Evolutionary conservation across 2,888 invertebrate species (phyloP).

Genomic region (Fabriciana adippe): DNA sequence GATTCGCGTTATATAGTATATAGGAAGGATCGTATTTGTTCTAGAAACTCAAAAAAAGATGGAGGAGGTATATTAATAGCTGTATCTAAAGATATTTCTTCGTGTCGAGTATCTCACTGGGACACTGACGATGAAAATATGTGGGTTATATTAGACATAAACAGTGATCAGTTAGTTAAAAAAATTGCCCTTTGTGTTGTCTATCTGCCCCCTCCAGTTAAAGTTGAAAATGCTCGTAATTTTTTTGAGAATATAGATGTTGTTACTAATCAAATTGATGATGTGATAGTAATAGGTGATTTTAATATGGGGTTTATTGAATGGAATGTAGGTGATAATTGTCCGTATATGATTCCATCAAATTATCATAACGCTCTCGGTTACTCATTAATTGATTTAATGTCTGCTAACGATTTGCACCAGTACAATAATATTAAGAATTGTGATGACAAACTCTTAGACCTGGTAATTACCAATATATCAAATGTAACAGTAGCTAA

Average conservation of each 20-base stretch:
- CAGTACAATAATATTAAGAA: constrained; percentile 35
- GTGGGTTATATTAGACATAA: constrained; percentile 27
- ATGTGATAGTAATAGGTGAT: constrained; percentile 34
- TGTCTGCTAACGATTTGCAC: constrained; percentile 29
- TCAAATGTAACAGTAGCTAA: constrained; percentile 9
- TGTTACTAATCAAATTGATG: constrained; percentile 28
- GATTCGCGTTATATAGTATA: no score
- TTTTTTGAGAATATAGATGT: constrained; percentile 25
- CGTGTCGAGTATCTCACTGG: constrained; percentile 18
- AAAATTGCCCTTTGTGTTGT: constrained; percentile 33
- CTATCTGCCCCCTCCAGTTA: constrained; percentile 34
- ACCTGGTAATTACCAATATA: constrained; percentile 32
- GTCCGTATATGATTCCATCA: constrained; percentile 19
- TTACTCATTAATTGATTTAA: constrained; percentile 35
- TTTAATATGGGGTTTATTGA: constrained; percentile 38
- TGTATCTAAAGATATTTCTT: constrained; percentile 20
- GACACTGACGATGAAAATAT: constrained; percentile 26
- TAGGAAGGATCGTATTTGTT: no score
- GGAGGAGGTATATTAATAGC: constrained; percentile 34
- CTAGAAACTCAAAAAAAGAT: constrained; percentile 3
- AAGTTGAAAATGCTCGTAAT: constrained; percentile 6
- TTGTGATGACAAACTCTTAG: constrained; percentile 29
- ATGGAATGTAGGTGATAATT: constrained; percentile 17
- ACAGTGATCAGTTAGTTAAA: constrained; percentile 7
- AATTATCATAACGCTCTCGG: constrained; percentile 30